Evolutionary conservation across 2,113 vertebrate genomes (phyloP).

Genomic region (Quiscalus mexicanus): DNA sequence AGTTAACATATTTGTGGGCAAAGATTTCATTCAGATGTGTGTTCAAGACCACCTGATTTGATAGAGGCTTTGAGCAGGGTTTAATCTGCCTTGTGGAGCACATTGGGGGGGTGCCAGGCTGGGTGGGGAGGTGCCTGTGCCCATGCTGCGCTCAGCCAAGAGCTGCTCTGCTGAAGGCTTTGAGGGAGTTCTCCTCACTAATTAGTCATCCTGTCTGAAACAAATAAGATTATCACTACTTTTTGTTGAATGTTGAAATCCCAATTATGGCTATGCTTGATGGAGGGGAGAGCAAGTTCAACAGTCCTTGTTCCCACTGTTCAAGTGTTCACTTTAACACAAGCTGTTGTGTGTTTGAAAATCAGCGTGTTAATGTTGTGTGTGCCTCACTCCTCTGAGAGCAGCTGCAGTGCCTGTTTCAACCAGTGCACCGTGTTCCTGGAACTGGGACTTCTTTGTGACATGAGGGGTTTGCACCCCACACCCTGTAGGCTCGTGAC

Average conservation of each 20-base stretch:
- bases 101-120: rapidly evolving
- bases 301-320: not conserved
- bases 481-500: not conserved
- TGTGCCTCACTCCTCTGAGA: not conserved
- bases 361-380: not conserved
- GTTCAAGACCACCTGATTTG: not conserved
- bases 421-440: not conserved
- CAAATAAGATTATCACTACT: not conserved
- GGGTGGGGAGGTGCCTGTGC: not conserved
- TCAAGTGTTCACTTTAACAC: not conserved
- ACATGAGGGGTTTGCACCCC: not conserved
- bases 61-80: not conserved
- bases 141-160: rapidly evolving
- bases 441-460: not conserved
- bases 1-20: not conserved
- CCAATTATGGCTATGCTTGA: not conserved
- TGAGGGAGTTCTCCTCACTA: not conserved
- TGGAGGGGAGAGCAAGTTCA: not conserved
- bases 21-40: not conserved
- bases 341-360: not conserved
- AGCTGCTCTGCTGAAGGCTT: not conserved
- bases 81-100: not conserved
- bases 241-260: not conserved
- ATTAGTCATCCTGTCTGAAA: not conserved
- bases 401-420: not conserved